phyloP scores from a whole-genome alignment of 2,113 vertebrate species.

The Eudyptes chrysolophus region DNA sequence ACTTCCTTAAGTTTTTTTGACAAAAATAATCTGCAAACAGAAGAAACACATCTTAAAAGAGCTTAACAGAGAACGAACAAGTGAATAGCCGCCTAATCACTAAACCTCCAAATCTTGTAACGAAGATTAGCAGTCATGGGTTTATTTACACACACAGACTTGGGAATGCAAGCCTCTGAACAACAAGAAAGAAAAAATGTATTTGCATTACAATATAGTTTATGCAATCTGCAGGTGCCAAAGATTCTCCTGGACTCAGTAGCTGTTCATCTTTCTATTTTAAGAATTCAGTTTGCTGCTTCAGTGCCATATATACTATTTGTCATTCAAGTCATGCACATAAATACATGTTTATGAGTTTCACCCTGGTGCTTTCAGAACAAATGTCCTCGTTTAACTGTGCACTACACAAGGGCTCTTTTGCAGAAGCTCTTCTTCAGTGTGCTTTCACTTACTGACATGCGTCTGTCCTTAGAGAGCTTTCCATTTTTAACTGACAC shows the following conservation, averaged over 20 bases:
- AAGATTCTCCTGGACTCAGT: not conserved
- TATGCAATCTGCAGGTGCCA: not conserved
- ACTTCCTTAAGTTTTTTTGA: conserved; percentile 83
- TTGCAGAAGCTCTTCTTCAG: not conserved
- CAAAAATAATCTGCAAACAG: conserved; percentile 82
- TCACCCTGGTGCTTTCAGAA: not conserved
- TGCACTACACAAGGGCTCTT: not conserved
- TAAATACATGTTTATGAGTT: not conserved
- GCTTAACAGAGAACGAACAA: not conserved
- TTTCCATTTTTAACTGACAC: not conserved
- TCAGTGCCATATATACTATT: not conserved
- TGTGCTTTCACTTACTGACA: not conserved
- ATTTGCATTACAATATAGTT: not conserved
- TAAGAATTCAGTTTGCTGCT: not conserved
- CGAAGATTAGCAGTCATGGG: not conserved
- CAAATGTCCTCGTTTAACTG: not conserved
- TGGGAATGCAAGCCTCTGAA: not conserved
- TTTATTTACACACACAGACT: not conserved
- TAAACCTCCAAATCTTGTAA: not conserved
- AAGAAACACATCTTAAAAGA: conserved; percentile 5
- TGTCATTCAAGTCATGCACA: not conserved
- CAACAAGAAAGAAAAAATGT: not conserved
- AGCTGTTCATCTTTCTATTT: not conserved
- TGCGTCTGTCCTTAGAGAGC: not conserved
- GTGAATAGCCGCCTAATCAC: not conserved